These are phyloP conservation scores for Thalassophryne amazonica DNA, from an alignment of 2,797 vertebrate species.

Conservation along the genomic window DNA sequence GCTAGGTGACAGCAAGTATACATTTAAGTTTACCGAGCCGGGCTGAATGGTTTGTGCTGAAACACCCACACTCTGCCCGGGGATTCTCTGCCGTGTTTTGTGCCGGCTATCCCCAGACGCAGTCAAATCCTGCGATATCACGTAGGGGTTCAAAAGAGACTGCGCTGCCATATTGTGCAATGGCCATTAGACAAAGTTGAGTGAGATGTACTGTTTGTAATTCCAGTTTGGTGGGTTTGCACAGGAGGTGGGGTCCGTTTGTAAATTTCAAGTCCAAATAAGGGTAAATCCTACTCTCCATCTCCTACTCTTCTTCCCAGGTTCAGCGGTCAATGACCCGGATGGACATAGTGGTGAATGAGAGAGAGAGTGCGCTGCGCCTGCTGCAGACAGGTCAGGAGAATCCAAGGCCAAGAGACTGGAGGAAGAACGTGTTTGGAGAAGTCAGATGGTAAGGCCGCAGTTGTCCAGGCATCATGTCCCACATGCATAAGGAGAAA, in stretches of 20 bases:
- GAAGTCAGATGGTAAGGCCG: conserved; percentile 82
- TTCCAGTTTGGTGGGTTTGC: background rate
- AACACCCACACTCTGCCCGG: too few species aligned
- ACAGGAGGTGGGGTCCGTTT: too few species aligned
- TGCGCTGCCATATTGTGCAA: too few species aligned
- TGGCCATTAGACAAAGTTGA: background rate
- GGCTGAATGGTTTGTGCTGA: too few species aligned
- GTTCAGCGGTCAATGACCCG: conserved; percentile 86
- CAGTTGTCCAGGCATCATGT: background rate
- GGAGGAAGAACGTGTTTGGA: conserved; percentile 89
- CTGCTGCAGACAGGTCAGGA: conserved; percentile 94
- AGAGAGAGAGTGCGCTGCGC: conserved; percentile 88
- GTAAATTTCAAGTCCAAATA: background rate
- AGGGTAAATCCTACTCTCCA: background rate
- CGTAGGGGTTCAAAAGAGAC: too few species aligned
- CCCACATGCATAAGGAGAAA: background rate
- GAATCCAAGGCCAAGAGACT: conserved; percentile 86
- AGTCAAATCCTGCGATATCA: too few species aligned
- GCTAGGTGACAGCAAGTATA: too few species aligned
- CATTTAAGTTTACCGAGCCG: too few species aligned
- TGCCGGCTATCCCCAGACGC: too few species aligned
- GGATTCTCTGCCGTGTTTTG: too few species aligned
- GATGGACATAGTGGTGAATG: conserved; percentile 86
- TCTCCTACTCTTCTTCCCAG: conserved; percentile 58
- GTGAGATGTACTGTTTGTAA: background rate